A percentile compares a stretch with the other conserved stretches of the same genome.
Conservation (phyloP, 2,113 vertebrate species). For the Pogonocichla stellata region DNA sequence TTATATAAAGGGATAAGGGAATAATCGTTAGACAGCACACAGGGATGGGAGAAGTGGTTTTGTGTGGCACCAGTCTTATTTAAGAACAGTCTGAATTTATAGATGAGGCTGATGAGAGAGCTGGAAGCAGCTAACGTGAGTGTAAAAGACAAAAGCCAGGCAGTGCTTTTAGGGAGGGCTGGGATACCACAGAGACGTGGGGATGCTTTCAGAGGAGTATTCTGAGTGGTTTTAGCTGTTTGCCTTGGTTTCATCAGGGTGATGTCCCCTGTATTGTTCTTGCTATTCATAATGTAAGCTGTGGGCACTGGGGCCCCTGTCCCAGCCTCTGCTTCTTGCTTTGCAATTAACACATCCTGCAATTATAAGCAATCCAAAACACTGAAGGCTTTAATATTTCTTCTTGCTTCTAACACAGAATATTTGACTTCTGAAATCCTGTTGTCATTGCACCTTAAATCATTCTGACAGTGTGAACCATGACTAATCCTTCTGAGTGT, state of each 20-base stretch:
- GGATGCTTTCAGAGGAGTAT: background rate
- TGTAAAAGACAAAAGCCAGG: slow-evolving; percentile 1
- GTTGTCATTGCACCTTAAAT: background rate
- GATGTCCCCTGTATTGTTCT: background rate
- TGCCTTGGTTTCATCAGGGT: slow-evolving; percentile 8
- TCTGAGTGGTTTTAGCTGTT: slow-evolving; percentile 54
- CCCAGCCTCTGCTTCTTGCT: background rate
- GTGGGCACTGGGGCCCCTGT: background rate
- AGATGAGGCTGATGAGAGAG: slow-evolving; percentile 39
- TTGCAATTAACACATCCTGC: background rate
- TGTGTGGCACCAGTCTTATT: slow-evolving; percentile 46
- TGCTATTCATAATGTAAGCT: slow-evolving; percentile 3
- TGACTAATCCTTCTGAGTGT: background rate
- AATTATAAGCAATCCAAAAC: background rate
- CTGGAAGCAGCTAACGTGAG: background rate
- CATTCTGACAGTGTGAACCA: background rate
- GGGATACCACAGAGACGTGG: background rate
- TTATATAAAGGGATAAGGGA: slow-evolving; percentile 55
- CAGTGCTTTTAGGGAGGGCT: slow-evolving; percentile 1
- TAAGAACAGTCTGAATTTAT: slow-evolving; percentile 54
- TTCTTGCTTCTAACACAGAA: background rate
- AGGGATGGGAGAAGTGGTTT: slow-evolving; percentile 45
- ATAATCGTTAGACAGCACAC: slow-evolving; percentile 18
- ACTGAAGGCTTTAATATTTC: background rate
- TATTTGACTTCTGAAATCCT: background rate